These are phyloP conservation scores for Chlorodrepanis virens DNA, from an alignment of 2,113 vertebrate genomes.

Conservation along the genomic window DNA sequence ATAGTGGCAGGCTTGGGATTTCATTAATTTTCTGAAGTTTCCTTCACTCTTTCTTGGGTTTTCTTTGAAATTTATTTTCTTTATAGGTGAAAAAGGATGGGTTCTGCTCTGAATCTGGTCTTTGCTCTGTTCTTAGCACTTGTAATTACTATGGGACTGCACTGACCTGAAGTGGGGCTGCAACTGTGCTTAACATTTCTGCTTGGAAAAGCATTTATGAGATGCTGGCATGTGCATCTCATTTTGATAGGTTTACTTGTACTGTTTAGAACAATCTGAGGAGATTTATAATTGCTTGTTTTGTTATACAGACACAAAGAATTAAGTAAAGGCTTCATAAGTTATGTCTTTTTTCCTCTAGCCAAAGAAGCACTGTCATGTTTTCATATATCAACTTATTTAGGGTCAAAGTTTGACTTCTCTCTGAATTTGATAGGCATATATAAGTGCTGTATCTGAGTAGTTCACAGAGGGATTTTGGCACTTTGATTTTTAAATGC, in stretches of 20 bases:
- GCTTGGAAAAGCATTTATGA: neutral
- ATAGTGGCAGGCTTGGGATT: neutral
- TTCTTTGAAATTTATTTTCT: neutral
- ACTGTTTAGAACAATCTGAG: constrained; percentile 5
- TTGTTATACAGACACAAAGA: constrained; percentile 10
- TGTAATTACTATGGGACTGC: neutral
- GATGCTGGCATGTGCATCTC: neutral
- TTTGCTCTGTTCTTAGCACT: neutral
- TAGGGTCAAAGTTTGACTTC: constrained; percentile 4
- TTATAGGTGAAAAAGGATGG: neutral
- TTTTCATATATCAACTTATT: neutral
- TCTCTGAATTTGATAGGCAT: neutral
- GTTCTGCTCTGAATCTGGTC: neutral
- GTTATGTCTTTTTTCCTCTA: neutral
- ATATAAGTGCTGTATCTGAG: neutral
- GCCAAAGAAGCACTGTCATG: neutral
- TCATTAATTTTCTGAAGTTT: neutral
- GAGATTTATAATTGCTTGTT: constrained; percentile 21
- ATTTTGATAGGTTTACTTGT: constrained; percentile 16
- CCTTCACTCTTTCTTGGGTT: neutral
- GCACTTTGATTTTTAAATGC: constrained; percentile 19
- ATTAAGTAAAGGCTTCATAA: constrained; percentile 17
- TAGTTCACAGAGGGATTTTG: neutral
- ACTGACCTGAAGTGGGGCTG: neutral
- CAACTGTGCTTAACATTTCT: neutral